Conservation (phyloP, 1,140 invertebrate genomes). For the Oncopodura yosiiana region DNA sequence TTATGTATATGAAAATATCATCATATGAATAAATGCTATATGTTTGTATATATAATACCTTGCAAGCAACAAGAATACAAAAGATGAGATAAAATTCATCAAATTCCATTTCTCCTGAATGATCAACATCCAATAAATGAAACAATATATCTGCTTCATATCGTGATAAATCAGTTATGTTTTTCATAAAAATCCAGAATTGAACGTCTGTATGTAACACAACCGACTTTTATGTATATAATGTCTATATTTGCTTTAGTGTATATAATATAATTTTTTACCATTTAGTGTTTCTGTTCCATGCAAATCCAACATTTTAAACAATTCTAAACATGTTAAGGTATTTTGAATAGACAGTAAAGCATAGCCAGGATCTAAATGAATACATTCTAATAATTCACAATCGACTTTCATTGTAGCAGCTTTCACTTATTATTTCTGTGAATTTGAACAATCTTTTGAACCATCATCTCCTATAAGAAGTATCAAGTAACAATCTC, state of each 20-base stretch:
- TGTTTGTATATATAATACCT: constrained; percentile 20
- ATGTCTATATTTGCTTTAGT: not conserved
- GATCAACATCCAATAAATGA: constrained; percentile 30
- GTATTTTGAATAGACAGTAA: constrained; percentile 29
- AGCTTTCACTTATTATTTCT: no score
- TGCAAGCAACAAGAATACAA: constrained; percentile 30
- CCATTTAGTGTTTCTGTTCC: constrained; percentile 19
- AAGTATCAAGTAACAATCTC: no score
- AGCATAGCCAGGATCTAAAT: constrained; percentile 31
- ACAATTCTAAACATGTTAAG: constrained; percentile 24
- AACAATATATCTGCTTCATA: constrained; percentile 20
- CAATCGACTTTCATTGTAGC: constrained; percentile 29
- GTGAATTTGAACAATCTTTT: no score
- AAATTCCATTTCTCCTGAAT: constrained; percentile 35
- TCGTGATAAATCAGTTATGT: constrained; percentile 18
- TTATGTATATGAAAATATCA: not conserved
- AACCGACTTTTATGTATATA: not conserved
- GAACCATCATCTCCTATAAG: no score
- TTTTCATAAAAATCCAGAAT: constrained; percentile 20
- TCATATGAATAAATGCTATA: no score
- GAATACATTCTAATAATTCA: constrained; percentile 17
- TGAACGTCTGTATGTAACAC: constrained; percentile 20
- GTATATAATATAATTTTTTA: not conserved
- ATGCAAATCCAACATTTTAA: constrained; percentile 25
- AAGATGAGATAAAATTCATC: constrained; percentile 33